Conservation (phyloP, 1,140 invertebrate species). For the Diabrotica undecimpunctata region DNA sequence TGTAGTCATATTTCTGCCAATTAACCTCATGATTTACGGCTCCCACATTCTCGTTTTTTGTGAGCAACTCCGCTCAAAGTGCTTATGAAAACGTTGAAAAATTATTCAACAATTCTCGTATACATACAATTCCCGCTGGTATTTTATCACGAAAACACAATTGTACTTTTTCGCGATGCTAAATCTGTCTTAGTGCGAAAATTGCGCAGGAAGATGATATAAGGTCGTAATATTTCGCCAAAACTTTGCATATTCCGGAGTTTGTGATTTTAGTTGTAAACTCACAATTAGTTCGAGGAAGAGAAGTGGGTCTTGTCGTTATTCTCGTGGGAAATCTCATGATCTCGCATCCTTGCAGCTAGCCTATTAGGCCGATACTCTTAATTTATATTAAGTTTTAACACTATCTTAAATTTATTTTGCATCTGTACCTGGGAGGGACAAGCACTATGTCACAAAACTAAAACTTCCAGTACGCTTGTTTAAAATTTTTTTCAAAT, state of each 20-base stretch:
- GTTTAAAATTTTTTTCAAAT: too few species aligned
- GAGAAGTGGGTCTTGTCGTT: constrained; percentile 30
- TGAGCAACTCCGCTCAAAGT: background rate
- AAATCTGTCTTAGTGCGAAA: constrained; percentile 23
- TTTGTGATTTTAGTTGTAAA: constrained; percentile 33
- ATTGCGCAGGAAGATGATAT: constrained; percentile 25
- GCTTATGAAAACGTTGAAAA: constrained; percentile 5
- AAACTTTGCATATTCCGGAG: constrained; percentile 32
- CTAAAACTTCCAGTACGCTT: too few species aligned
- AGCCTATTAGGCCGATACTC: too few species aligned
- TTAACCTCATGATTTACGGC: background rate
- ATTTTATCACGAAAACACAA: constrained; percentile 21
- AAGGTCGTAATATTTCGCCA: constrained; percentile 28
- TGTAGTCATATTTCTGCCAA: background rate
- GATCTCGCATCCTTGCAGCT: constrained; percentile 13
- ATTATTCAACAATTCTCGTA: constrained; percentile 18
- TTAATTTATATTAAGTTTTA: too few species aligned
- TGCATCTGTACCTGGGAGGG: too few species aligned
- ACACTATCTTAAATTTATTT: too few species aligned
- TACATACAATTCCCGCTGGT: constrained; percentile 9
- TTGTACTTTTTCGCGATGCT: constrained; percentile 22
- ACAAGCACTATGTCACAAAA: too few species aligned
- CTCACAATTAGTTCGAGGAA: constrained; percentile 30
- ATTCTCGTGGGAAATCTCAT: constrained; percentile 33
- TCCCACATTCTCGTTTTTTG: background rate